Percentiles rank a stretch among this genome's conserved stretches.
Conservation (phyloP, 1,140 invertebrate species). For the Andrena cerasifolii region DNA sequence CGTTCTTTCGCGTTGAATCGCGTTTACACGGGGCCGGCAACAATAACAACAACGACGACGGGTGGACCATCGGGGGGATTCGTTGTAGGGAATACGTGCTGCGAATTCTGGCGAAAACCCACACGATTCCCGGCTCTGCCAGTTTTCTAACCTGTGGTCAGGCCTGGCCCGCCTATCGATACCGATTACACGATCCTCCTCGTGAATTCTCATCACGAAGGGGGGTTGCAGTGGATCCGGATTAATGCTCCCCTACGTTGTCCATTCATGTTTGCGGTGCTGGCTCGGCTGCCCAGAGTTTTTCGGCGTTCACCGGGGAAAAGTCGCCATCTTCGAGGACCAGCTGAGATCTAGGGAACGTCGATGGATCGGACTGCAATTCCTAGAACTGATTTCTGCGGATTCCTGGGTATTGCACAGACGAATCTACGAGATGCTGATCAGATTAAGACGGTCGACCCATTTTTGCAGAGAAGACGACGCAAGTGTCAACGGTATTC, state of each 20-base stretch:
- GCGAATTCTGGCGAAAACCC: constrained; percentile 48
- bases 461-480: background rate
- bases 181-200: constrained; percentile 54
- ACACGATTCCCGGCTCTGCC: constrained; percentile 49
- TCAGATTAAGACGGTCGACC: constrained; percentile 16
- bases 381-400: constrained; percentile 31
- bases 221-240: background rate
- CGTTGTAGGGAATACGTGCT: constrained; percentile 63
- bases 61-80: constrained; percentile 42
- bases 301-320: background rate
- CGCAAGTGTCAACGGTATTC: background rate
- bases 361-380: background rate
- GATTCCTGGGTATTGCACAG: constrained; percentile 17
- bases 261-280: constrained; percentile 9
- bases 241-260: constrained; percentile 39
- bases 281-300: background rate
- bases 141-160: constrained; percentile 62
- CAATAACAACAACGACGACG: constrained; percentile 36
- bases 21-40: constrained; percentile 6
- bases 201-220: constrained; percentile 53
- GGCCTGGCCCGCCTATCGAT: constrained; percentile 51
- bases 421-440: background rate
- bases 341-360: background rate
- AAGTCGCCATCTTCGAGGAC: background rate
- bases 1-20: background rate